Percentiles rank a stretch among this genome's conserved stretches.
Conservation (phyloP, 2,797 vertebrate species). For the Eutrigla gurnardus region DNA sequence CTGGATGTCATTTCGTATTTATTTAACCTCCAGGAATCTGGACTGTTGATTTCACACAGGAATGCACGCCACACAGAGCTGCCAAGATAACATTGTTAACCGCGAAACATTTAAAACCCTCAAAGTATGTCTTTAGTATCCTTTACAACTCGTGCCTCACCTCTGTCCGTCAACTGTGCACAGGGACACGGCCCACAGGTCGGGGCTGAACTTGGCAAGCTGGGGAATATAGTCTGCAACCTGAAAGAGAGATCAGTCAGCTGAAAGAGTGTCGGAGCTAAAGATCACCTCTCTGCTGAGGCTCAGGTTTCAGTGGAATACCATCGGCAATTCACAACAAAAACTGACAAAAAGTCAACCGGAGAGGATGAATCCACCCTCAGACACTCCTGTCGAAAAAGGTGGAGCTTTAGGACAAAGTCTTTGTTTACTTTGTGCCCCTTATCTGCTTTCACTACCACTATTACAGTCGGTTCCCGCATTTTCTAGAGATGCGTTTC, state of each 20-base stretch:
- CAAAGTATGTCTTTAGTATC: not conserved
- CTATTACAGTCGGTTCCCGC: not conserved
- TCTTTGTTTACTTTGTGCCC: conserved; percentile 7
- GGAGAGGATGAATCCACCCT: conserved; percentile 23
- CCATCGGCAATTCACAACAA: conserved; percentile 18
- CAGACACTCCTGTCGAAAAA: not conserved
- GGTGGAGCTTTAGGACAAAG: not conserved
- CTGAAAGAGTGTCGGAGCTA: conserved; percentile 12
- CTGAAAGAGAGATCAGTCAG: conserved; percentile 75
- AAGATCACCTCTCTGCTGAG: conserved; percentile 28
- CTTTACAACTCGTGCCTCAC: conserved; percentile 73
- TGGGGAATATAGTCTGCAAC: conserved; percentile 99
- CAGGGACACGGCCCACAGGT: conserved; percentile 96
- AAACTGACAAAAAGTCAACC: not conserved
- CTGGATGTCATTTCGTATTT: not conserved
- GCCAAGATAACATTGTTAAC: not conserved
- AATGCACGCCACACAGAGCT: not conserved
- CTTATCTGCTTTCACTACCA: conserved; percentile 5
- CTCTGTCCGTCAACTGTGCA: conserved; percentile 99
- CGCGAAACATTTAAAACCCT: not conserved
- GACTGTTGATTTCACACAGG: not conserved
- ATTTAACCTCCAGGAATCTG: not conserved
- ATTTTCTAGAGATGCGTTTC: conserved; percentile 1
- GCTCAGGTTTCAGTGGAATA: conserved; percentile 42
- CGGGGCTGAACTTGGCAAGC: conserved; percentile 95